Conservation (phyloP, 2,113 vertebrate genomes). For the Bufo bufo region DNA sequence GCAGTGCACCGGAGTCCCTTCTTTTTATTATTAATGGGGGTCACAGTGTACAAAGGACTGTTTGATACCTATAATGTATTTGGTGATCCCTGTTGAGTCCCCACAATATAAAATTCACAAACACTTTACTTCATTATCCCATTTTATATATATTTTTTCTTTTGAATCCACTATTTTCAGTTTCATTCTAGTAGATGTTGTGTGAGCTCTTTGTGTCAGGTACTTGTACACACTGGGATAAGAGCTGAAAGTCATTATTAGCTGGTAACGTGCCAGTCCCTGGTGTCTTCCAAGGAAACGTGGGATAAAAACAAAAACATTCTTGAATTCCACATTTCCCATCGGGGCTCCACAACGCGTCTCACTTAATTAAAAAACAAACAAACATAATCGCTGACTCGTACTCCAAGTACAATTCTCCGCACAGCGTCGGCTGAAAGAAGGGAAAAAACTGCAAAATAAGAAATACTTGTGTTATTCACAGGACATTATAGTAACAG, state of each 20-base stretch:
- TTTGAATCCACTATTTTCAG: not conserved
- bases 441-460: not conserved
- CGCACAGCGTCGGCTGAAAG: not conserved
- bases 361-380: slow-evolving; percentile 19
- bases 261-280: not conserved
- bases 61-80: not conserved
- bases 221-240: not conserved
- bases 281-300: not conserved
- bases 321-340: not conserved
- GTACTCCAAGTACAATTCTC: not conserved
- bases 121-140: not conserved
- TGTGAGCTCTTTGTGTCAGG: not conserved
- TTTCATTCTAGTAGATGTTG: not conserved
- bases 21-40: no score
- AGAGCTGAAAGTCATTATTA: not conserved
- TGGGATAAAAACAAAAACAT: not conserved
- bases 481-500: not conserved
- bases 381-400: not conserved
- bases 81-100: not conserved
- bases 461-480: not conserved
- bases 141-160: not conserved
- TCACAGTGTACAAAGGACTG: no score
- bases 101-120: not conserved
- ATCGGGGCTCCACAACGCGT: not conserved
- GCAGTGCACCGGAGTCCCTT: not conserved